phyloP scores from a whole-genome alignment of 2,888 invertebrate genomes.

The Polydesmus complanatus region DNA sequence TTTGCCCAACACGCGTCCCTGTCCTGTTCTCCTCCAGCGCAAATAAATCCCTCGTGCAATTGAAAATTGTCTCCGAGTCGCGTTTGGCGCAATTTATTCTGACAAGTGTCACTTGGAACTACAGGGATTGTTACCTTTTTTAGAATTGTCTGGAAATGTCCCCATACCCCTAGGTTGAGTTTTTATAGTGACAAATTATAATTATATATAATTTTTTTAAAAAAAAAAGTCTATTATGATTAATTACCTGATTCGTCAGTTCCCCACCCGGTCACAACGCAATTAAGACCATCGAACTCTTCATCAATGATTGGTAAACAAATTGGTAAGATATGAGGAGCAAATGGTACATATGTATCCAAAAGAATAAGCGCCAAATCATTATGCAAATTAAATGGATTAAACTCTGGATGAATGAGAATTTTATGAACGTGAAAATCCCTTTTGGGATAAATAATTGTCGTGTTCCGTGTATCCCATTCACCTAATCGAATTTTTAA shows the following conservation, averaged over 20 bases:
- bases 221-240: neutral
- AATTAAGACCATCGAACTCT: slow-evolving; percentile 65
- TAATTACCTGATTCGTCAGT: slow-evolving; percentile 52
- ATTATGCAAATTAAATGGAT: slow-evolving; percentile 86
- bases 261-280: slow-evolving; percentile 98
- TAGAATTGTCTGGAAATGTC: slow-evolving; percentile 80
- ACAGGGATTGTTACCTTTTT: slow-evolving; percentile 80
- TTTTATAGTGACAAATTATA: neutral
- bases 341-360: slow-evolving; percentile 62
- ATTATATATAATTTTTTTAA: neutral
- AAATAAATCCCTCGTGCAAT: slow-evolving; percentile 52
- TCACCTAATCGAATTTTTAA: slow-evolving; percentile 71
- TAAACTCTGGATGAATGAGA: slow-evolving; percentile 81
- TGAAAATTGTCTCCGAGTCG: slow-evolving; percentile 48
- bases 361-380: slow-evolving; percentile 79
- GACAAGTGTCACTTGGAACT: slow-evolving; percentile 51
- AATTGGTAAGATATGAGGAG: slow-evolving; percentile 68
- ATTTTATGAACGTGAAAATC: slow-evolving; percentile 71
- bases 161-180: slow-evolving; percentile 50
- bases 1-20: slow-evolving; percentile 62
- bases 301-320: slow-evolving; percentile 73
- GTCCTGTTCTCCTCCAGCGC: slow-evolving; percentile 60
- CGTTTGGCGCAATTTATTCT: slow-evolving; percentile 46
- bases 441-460: slow-evolving; percentile 83
- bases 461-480: slow-evolving; percentile 91